These are phyloP conservation scores for Brachionus koreanus DNA, from an alignment of 1,140 invertebrate genomes.

Conservation along the genomic window DNA sequence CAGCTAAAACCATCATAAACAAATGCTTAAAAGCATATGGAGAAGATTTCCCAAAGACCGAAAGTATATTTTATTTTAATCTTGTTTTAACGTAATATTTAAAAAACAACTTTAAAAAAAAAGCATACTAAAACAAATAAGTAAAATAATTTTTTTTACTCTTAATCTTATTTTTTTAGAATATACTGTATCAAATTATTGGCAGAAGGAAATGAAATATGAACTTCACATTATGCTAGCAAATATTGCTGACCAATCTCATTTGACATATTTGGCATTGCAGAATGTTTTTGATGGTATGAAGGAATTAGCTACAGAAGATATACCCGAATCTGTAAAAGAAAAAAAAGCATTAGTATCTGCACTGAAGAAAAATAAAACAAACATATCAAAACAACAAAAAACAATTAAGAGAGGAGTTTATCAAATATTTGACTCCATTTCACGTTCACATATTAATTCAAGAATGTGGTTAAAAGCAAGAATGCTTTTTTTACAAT, in stretches of 20 bases:
- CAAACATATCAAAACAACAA: not conserved
- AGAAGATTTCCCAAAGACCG: slow-evolving; percentile 31
- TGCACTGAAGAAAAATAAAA: not conserved
- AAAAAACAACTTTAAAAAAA: too few relatives aligned
- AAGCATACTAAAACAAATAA: not conserved
- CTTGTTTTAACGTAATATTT: not conserved
- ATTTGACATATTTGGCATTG: not conserved
- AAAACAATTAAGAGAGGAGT: not conserved
- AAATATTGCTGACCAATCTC: not conserved
- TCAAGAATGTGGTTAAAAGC: slow-evolving; percentile 8
- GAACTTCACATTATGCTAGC: slow-evolving; percentile 23
- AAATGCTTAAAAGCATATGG: not conserved
- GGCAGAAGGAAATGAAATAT: slow-evolving; percentile 35
- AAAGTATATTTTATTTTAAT: not conserved
- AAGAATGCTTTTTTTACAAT: slow-evolving; percentile 26
- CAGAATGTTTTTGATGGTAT: slow-evolving; percentile 39
- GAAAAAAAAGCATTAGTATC: slow-evolving; percentile 35
- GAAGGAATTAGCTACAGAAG: not conserved
- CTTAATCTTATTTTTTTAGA: not conserved
- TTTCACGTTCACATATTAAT: not conserved
- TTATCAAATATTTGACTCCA: slow-evolving; percentile 15
- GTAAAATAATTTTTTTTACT: not conserved
- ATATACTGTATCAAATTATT: not conserved
- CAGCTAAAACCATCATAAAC: not conserved
- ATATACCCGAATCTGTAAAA: not conserved